These are phyloP conservation scores for Porites rus DNA, from an alignment of 92 coral and sea anemone species.

Conservation along the genomic window DNA sequence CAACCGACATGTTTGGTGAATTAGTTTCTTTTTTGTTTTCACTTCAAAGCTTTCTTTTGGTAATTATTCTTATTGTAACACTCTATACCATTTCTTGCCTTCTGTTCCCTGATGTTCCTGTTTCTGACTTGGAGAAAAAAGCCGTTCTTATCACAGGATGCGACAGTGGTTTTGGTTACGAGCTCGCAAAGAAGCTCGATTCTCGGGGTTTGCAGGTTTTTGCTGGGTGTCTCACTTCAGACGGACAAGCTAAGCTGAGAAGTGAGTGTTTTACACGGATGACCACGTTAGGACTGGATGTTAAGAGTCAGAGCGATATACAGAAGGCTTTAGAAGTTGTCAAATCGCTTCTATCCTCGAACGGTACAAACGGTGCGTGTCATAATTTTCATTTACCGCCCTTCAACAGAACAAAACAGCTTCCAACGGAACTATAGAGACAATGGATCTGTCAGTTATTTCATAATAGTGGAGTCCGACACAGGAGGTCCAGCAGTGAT, in stretches of 20 bases:
- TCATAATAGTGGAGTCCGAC: no score
- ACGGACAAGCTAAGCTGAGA: conserved; percentile 64
- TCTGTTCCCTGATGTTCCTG: conserved; percentile 42
- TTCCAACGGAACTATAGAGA: no score
- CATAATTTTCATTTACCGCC: no score
- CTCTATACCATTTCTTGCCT: conserved; percentile 26
- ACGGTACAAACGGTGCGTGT: conserved; percentile 6
- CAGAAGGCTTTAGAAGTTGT: conserved; percentile 60
- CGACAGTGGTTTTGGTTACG: conserved; percentile 83
- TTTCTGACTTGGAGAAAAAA: conserved; percentile 62
- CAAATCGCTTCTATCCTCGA: conserved; percentile 26
- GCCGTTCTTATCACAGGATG: conserved; percentile 83
- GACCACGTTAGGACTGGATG: conserved; percentile 75
- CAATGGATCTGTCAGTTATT: no score
- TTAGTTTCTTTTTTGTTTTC: neutral
- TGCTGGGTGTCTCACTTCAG: conserved; percentile 75
- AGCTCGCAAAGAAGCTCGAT: conserved; percentile 73
- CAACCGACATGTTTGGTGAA: conserved; percentile 14
- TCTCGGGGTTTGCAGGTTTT: conserved; percentile 69
- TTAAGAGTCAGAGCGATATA: conserved; percentile 53
- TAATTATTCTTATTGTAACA: conserved; percentile 14
- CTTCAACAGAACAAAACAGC: no score
- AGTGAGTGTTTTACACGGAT: conserved; percentile 62
- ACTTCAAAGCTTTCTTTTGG: conserved; percentile 1
- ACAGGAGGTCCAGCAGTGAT: no score